Evolutionary conservation across 2,888 invertebrate species (phyloP).

Genomic region (Anodontia alba): DNA sequence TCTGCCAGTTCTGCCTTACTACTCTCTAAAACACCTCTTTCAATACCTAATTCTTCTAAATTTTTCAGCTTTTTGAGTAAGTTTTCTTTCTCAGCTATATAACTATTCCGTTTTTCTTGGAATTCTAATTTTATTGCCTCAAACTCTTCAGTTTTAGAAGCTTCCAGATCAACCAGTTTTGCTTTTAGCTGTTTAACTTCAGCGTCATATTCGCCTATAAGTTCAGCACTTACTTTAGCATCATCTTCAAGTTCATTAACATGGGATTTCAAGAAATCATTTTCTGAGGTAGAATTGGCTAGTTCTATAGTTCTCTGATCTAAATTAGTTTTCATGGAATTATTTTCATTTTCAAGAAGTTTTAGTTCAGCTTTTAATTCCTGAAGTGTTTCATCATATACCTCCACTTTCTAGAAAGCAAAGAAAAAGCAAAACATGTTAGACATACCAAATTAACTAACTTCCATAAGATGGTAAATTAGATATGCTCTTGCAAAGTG

Average conservation of each 20-base stretch:
- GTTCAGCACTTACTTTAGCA: constrained; percentile 10
- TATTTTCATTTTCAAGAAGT: constrained; percentile 20
- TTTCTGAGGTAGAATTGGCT: constrained; percentile 12
- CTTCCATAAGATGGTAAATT: too few relatives aligned
- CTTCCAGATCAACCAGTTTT: constrained; percentile 6
- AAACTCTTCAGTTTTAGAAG: not conserved
- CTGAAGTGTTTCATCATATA: constrained; percentile 28
- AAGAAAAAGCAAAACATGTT: too few relatives aligned
- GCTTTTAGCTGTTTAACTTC: constrained; percentile 19
- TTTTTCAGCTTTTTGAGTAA: not conserved
- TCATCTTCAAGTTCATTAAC: constrained; percentile 24
- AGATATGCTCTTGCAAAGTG: too few relatives aligned
- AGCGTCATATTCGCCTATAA: constrained; percentile 15
- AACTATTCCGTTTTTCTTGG: not conserved
- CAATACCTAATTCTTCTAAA: not conserved
- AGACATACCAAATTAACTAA: too few relatives aligned
- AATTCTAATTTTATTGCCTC: not conserved
- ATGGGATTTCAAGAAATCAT: constrained; percentile 16
- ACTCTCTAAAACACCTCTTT: not conserved
- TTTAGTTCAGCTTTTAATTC: constrained; percentile 34
- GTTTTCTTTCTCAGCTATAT: not conserved
- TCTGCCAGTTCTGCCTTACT: not conserved
- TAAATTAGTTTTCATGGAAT: not conserved
- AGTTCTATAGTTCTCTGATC: constrained; percentile 1
- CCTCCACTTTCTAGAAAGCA: constrained; percentile 22